These are phyloP conservation scores for Pipistrellus nathusii DNA, from an alignment of 2,797 vertebrate species.

Conservation along the genomic window DNA sequence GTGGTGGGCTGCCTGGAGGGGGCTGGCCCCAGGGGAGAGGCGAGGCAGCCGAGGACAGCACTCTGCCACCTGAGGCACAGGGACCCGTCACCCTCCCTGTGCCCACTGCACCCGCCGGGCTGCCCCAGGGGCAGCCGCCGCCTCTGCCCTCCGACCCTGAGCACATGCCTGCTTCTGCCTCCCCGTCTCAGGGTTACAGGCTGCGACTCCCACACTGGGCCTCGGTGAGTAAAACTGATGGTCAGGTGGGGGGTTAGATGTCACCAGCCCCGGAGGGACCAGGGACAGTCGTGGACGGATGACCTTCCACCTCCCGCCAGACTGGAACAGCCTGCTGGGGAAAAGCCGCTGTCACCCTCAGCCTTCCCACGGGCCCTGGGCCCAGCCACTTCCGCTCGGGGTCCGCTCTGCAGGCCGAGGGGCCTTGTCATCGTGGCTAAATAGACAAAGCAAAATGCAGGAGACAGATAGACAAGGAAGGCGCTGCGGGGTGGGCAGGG, in stretches of 20 bases:
- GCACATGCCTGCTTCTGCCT: neutral
- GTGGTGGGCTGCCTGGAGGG: neutral
- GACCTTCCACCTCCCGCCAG: neutral
- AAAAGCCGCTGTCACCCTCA: neutral
- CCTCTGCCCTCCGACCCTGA: neutral
- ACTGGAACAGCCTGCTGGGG: neutral
- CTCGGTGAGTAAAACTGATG: neutral
- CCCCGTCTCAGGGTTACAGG: neutral
- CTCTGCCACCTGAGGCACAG: neutral
- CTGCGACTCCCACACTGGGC: fast-evolving
- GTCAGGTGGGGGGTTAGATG: neutral
- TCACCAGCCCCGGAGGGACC: too few relatives aligned
- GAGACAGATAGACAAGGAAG: neutral
- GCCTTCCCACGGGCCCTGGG: neutral
- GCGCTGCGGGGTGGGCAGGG: neutral
- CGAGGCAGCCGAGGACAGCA: neutral
- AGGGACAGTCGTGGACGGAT: neutral
- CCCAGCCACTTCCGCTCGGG: neutral
- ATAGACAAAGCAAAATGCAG: neutral
- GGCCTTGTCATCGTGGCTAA: neutral
- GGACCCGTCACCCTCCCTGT: neutral
- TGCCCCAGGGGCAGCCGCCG: neutral
- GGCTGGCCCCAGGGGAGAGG: neutral
- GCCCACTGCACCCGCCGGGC: neutral
- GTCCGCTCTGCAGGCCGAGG: neutral